Evolutionary conservation across 2,888 invertebrate species (phyloP).

Genomic region (Drosophila conformis): DNA sequence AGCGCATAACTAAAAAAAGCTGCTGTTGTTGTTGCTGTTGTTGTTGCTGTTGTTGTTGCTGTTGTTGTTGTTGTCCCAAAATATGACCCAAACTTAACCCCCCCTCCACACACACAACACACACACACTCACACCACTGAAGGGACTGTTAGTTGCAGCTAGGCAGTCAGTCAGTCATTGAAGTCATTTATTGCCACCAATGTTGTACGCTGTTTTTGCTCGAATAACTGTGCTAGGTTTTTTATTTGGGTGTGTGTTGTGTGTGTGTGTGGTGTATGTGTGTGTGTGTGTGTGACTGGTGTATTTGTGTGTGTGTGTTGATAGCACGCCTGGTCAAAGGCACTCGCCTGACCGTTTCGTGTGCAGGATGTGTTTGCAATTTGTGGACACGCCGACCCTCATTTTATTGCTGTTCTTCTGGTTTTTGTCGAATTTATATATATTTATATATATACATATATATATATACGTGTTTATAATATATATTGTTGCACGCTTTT

Average conservation of each 20-base stretch:
- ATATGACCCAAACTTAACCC: conserved; percentile 48
- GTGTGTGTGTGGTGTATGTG: background rate
- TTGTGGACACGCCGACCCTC: conserved; percentile 79
- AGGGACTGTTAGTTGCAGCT: conserved; percentile 32
- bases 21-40: background rate
- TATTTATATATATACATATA: conserved; percentile 33
- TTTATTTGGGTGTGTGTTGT: conserved; percentile 19
- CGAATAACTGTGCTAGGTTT: conserved; percentile 12
- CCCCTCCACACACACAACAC: background rate
- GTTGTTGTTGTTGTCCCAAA: conserved; percentile 37
- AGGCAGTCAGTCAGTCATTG: conserved; percentile 76
- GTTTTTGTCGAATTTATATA: conserved; percentile 31
- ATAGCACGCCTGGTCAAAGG: conserved; percentile 37
- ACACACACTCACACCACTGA: background rate
- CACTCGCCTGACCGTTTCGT: conserved; percentile 54
- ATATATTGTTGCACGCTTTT: conserved; percentile 41
- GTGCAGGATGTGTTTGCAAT: conserved; percentile 82
- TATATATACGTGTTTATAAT: background rate
- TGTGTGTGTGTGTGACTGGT: conserved; percentile 20
- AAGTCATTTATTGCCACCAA: conserved; percentile 80
- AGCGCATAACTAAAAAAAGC: background rate
- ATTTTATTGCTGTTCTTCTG: conserved; percentile 58
- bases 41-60: background rate
- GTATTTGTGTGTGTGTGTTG: conserved; percentile 39
- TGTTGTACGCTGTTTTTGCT: conserved; percentile 57